phyloP scores from a whole-genome alignment of 2,888 invertebrate genomes.

The Ectropis crepuscularia region DNA sequence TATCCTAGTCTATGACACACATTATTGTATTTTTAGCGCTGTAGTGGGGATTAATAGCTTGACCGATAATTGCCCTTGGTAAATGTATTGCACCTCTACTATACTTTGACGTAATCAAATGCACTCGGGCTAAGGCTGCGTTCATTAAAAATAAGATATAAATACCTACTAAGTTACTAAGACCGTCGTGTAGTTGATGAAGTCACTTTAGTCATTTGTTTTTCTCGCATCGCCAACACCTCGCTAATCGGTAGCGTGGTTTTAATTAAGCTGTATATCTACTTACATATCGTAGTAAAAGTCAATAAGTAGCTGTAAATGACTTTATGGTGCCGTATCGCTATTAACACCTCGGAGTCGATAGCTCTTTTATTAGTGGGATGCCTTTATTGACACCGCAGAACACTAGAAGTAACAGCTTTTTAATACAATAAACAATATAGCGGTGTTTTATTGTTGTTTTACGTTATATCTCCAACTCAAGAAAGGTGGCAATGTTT shows the following conservation, averaged over 20 bases:
- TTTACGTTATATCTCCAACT: no score
- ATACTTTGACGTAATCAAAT: constrained; percentile 8
- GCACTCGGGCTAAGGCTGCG: not conserved
- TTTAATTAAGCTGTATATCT: constrained; percentile 11
- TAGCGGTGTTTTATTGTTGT: no score
- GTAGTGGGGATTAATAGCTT: not conserved
- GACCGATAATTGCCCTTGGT: constrained; percentile 18
- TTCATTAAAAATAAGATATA: not conserved
- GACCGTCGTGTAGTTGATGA: not conserved
- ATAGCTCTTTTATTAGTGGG: constrained; percentile 20
- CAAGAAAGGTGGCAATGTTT: no score
- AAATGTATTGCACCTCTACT: not conserved
- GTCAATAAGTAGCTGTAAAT: constrained; percentile 24
- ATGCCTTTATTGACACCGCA: constrained; percentile 8
- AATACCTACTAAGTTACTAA: no score
- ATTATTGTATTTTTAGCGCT: not conserved
- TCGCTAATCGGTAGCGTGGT: constrained; percentile 10
- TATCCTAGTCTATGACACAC: no score
- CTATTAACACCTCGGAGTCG: constrained; percentile 25
- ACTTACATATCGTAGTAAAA: constrained; percentile 12
- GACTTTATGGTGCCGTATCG: constrained; percentile 22
- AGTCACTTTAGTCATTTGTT: not conserved
- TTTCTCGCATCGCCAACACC: constrained; percentile 6
- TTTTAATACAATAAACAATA: not conserved
- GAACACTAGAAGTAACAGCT: constrained; percentile 10